Evolutionary conservation across 2,113 vertebrate genomes (phyloP).

Genomic region (Hippopotamus amphibius): DNA sequence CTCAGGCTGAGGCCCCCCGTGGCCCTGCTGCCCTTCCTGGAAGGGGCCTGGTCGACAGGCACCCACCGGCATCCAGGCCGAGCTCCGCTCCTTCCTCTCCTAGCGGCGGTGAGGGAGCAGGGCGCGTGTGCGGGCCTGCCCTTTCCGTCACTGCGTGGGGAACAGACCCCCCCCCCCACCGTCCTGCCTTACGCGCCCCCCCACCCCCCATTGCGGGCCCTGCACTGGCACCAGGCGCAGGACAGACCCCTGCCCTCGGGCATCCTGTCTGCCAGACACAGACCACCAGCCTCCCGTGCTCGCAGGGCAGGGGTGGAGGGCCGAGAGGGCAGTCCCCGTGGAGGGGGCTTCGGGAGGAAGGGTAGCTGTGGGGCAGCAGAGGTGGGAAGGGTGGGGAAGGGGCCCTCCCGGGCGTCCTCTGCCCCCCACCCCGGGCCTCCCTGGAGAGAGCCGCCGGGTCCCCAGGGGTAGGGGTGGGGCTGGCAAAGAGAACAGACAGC

Average conservation of each 20-base stretch:
- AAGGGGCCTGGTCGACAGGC: background rate
- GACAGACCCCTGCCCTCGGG: background rate
- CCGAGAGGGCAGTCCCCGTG: background rate
- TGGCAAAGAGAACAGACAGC: background rate
- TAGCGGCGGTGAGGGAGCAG: background rate
- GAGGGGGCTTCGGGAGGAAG: background rate
- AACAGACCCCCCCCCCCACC: too few species aligned
- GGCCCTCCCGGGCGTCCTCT: background rate
- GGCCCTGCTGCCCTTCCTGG: background rate
- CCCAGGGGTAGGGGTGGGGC: background rate
- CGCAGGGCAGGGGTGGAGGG: fast-evolving
- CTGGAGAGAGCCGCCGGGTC: fast-evolving
- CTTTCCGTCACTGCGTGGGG: too few species aligned
- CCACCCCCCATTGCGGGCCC: background rate
- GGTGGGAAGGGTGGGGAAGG: too few species aligned
- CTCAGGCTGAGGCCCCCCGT: background rate
- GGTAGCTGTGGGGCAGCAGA: background rate
- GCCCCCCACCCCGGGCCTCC: background rate
- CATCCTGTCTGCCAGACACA: background rate
- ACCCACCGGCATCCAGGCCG: too few species aligned
- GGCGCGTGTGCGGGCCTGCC: background rate
- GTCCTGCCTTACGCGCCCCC: background rate
- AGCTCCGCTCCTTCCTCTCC: background rate
- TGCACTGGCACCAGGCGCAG: background rate
- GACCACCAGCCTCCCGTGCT: background rate